Conservation (phyloP, 1,140 invertebrate species). For the Drosophila tropicalis region DNA sequence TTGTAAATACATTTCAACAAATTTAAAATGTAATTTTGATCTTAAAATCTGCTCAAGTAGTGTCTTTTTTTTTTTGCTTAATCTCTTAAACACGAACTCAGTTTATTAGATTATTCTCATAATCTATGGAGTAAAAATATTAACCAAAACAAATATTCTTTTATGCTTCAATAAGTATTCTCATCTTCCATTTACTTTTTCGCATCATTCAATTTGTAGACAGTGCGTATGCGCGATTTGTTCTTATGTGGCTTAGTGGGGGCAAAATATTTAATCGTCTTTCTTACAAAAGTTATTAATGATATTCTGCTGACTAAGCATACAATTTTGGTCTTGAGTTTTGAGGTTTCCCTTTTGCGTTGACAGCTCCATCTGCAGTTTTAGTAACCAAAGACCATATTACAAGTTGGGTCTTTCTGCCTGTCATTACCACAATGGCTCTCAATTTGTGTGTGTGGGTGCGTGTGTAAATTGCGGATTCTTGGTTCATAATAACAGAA, state of each 20-base stretch:
- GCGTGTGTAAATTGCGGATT: background rate
- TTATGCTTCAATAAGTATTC: background rate
- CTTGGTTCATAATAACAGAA: conserved; percentile 40
- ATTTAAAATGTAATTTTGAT: background rate
- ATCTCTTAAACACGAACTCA: too few species aligned
- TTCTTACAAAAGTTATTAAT: conserved; percentile 13
- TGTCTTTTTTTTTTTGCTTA: too few species aligned
- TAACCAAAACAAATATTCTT: background rate
- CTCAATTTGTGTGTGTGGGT: background rate
- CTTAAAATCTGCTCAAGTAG: background rate
- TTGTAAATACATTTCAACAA: background rate
- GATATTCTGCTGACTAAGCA: background rate
- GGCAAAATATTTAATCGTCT: background rate
- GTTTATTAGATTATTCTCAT: background rate
- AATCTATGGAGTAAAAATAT: background rate
- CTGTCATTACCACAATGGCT: conserved; percentile 60
- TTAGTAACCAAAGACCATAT: conserved; percentile 46
- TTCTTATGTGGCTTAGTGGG: background rate
- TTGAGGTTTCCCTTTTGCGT: conserved; percentile 27
- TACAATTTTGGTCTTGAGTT: background rate
- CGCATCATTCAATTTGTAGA: background rate
- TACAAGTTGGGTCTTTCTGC: conserved; percentile 27
- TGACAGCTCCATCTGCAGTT: conserved; percentile 34
- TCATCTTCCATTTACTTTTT: background rate
- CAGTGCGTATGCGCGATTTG: background rate